Evolutionary conservation across 2,888 invertebrate species (phyloP).

Genomic region (Polydesmus complanatus): DNA sequence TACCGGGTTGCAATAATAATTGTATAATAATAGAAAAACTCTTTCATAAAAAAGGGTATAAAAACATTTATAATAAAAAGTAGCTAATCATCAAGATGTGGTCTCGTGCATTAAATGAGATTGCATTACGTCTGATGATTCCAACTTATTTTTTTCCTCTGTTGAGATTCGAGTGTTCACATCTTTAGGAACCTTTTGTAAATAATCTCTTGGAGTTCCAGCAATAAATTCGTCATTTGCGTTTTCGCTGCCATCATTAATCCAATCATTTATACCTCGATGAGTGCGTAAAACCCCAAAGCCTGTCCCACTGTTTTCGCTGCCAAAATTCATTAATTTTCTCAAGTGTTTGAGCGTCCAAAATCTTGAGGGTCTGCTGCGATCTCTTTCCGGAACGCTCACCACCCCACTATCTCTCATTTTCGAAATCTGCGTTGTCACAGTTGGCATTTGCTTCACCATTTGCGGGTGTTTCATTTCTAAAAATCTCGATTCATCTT

Average conservation of each 20-base stretch:
- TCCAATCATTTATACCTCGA: constrained; percentile 15
- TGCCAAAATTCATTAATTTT: constrained; percentile 10
- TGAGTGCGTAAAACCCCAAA: constrained; percentile 1
- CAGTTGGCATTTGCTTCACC: neutral
- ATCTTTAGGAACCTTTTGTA: constrained; percentile 15
- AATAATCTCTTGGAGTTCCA: constrained; percentile 7
- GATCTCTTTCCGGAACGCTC: constrained; percentile 2
- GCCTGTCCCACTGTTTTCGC: neutral
- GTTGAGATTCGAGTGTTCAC: neutral
- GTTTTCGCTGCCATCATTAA: constrained; percentile 19
- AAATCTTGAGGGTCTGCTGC: constrained; percentile 14
- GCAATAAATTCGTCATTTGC: constrained; percentile 18
- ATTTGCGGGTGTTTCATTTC: neutral
- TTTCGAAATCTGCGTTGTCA: neutral
- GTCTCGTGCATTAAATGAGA: neutral
- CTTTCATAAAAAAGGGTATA: too few species aligned
- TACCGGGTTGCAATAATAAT: too few species aligned
- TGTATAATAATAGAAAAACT: too few species aligned
- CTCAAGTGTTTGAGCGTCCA: constrained; percentile 17
- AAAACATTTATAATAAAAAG: too few species aligned
- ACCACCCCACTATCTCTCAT: neutral
- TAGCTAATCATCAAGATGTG: neutral
- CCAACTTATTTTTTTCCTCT: neutral
- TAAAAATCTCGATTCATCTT: constrained; percentile 8
- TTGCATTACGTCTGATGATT: neutral